Evolutionary conservation across 2,888 invertebrate genomes (phyloP), one percentile per base, ranked within the genome.

Genomic region (Leucophenga montana): DNA sequence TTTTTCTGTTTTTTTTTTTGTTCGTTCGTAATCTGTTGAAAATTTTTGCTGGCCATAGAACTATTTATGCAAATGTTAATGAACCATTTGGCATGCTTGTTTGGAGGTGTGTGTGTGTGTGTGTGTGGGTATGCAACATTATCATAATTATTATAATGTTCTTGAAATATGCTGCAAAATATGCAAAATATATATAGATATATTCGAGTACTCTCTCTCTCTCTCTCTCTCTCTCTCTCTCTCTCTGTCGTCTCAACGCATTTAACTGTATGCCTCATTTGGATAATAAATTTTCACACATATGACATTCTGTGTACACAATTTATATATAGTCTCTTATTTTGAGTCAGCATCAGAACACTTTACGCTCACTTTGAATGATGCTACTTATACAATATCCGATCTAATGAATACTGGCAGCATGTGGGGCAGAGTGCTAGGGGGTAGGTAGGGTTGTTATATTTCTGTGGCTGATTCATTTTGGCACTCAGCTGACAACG

Each of bases 41-140:
- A n/a, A 48, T 8, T 48, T 50, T 50, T 50, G 39, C 11, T 39
- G 18, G 8, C 50, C 18, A 50, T 50, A n/a, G 16, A 18, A n/a
- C 50, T 59, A 59, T 31, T 59, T 31, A 59, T 16, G 59, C 59
- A 33, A 59, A 59, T 59, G 59, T 59, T 33, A 33, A 59, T 59
- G 33, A 59, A 59, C 59, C 59, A 27, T 59, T 39, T 16, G 59
- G 27, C 16, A 31, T 9, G n/a, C 13, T 14, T 57, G 57, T 53
- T 53, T 56, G 50, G 6, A 11, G 50, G 33, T 31, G n/a, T n/a
- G n/a, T n/a, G n/a, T n/a, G n/a, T n/a, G n/a, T n/a, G n/a, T n/a
- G 33, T 11, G 56, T 9, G 13, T 3, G 18, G 22, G 27, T 14
- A 56, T 20, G 56, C 20, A 13, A 6, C 56, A 56, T 8, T 18